Base-by-base conservation (phyloP, 1,140 invertebrate species). In the Daktulosphaira vitifoliae region DNA sequence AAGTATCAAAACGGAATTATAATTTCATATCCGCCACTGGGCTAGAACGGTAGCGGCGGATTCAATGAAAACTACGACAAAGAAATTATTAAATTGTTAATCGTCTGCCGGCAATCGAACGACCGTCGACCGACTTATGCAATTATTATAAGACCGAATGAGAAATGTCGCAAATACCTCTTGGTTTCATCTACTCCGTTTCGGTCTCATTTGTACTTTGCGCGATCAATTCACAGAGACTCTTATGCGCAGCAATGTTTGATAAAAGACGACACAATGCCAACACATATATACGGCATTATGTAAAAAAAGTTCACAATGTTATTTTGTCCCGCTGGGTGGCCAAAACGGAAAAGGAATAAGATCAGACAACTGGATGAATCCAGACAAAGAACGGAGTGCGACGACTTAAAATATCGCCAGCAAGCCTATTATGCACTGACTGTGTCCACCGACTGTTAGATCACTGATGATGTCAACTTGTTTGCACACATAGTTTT, bases 1-100 rank as follows among this genome's bases (percentile, higher is more conserved):
- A 33, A 33, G 11, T 26, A 59, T 44, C 42, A 59, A 59, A 59
- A n/a, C n/a, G 42, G 39, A 59, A 46, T 59, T 46, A 59, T 48
- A 23, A 62, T 46, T 62, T 62, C 42, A 62, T 62, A 62, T 62
- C 56, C 56, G 42, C n/a, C 15, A 8, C 0, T 22, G 33, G 51
- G 26, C 51, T 25, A 9, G 15, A n/a, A 6, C 29, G 29, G n/a
- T 29, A 15, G 44, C 44, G 18, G 16, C 16, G 44, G 16, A n/a
- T n/a, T 6, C 16, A 37, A 53, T 33, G 29, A 11, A 33, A 33
- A 33, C 29, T 33, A 37, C 38, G 53, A 42, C 15, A 25, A 56
- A 44, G 53, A 44, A 56, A 56, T 42, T 23, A 38, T 26, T 5
- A 26, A n/a, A n/a, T n/a, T n/a, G n/a, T n/a, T 26, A 50, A 42